A percentile compares a stretch with the other conserved stretches of the same genome.
phyloP scores from a whole-genome alignment of 2,113 vertebrate species.

The Dipodomys merriami region DNA sequence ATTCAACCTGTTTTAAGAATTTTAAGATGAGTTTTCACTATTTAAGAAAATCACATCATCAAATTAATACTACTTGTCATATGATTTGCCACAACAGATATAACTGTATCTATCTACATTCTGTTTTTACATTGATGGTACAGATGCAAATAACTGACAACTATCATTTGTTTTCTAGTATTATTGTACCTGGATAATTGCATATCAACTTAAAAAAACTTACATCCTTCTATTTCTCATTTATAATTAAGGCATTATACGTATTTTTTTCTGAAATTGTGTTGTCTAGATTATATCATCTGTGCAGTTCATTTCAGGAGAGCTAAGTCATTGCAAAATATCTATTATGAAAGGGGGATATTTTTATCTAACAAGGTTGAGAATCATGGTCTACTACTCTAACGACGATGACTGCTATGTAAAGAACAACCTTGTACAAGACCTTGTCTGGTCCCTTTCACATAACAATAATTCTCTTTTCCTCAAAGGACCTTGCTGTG shows the following conservation, averaged over 20 bases:
- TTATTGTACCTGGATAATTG: background rate
- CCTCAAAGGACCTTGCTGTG: constrained; percentile 34
- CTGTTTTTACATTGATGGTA: constrained; percentile 45
- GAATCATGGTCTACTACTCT: background rate
- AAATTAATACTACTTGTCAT: background rate
- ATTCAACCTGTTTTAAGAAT: constrained; percentile 57
- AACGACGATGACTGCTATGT: background rate
- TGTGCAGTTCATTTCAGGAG: constrained; percentile 44
- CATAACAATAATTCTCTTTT: constrained; percentile 50
- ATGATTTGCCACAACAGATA: constrained; percentile 49
- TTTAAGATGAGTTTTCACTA: constrained; percentile 50
- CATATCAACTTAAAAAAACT: background rate
- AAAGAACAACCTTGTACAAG: constrained; percentile 50
- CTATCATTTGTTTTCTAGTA: constrained; percentile 46
- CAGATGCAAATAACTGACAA: constrained; percentile 1
- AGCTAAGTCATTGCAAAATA: constrained; percentile 35
- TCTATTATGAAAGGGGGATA: constrained; percentile 39
- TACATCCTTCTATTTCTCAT: no score
- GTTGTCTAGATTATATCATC: constrained; percentile 8
- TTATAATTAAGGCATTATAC: background rate
- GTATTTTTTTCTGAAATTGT: background rate
- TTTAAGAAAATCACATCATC: constrained; percentile 37
- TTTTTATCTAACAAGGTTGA: background rate
- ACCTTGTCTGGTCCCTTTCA: constrained; percentile 46
- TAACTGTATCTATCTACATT: background rate